Percentiles rank a stretch among this genome's conserved stretches.
These are phyloP conservation scores for Brachionus calyciflorus DNA, from an alignment of 1,140 invertebrate species.

Conservation along the genomic window DNA sequence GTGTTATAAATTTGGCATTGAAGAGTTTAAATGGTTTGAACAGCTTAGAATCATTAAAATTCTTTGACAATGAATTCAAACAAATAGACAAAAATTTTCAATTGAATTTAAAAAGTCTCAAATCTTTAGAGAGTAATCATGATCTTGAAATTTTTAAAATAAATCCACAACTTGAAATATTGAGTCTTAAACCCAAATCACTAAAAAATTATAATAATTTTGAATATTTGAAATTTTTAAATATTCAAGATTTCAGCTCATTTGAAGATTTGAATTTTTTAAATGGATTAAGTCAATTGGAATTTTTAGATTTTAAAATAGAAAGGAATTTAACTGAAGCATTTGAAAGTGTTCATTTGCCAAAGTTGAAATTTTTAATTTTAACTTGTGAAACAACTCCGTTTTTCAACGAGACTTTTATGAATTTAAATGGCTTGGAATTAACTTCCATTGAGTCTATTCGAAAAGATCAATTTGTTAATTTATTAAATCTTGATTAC, in stretches of 20 bases:
- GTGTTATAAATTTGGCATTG: too few species aligned
- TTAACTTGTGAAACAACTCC: not conserved
- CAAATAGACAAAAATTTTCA: not conserved
- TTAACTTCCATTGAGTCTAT: not conserved
- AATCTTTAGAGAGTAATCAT: not conserved
- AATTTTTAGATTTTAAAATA: not conserved
- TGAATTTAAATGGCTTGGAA: not conserved
- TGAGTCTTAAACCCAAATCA: not conserved
- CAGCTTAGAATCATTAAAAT: too few species aligned
- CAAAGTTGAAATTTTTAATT: not conserved
- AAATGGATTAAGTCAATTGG: not conserved
- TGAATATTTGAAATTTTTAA: not conserved
- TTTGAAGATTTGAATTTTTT: not conserved
- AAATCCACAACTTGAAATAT: not conserved
- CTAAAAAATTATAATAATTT: not conserved
- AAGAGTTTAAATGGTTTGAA: too few species aligned
- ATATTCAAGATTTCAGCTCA: not conserved
- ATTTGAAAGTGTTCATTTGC: not conserved
- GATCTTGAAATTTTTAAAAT: not conserved
- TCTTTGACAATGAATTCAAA: not conserved
- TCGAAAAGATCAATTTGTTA: not conserved
- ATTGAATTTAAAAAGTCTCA: not conserved
- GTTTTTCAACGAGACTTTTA: not conserved
- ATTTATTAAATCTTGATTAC: slow-evolving; percentile 1
- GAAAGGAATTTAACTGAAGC: not conserved